Base-by-base conservation (phyloP, 2,113 vertebrate species). In the Maccullochella peelii region DNA sequence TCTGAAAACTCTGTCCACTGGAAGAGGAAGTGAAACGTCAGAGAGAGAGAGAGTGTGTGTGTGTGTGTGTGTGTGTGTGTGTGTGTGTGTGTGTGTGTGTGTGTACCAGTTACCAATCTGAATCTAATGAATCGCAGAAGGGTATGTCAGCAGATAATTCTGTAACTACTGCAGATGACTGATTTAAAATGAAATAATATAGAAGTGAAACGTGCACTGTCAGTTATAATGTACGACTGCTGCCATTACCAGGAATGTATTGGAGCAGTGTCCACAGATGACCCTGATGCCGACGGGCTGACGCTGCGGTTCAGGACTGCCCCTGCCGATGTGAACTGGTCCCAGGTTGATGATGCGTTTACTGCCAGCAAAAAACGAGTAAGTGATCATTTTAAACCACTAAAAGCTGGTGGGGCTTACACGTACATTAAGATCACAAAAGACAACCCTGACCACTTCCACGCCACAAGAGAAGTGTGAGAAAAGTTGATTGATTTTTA, bases 1-100 rank as follows among this genome's bases (percentile, higher is more conserved):
- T 96, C 96, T 55, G 96, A 97, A 91, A 97, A 96, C 88, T 97
- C 97, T 2, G 96, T 96, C 97, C 97, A 98, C 97, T 97, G 82
- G 8, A 62, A 40, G 21, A 54, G 14, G 55, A 49, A 66, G 44
- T 10, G 15, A 87, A n/a, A 54, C 3, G 1, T 62, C 8, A 80
- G 30, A n/a, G n/a, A n/a, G n/a, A n/a, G n/a, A n/a, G n/a, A n/a
- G n/a, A n/a, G n/a, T 2, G 1, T n/a, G 47, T 20, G 47, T 38
- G 65, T 7, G 38, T 20, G 55, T 69, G 30, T 3, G 30, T 1
- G 1, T 20, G 47, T 20, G 47, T 2, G 1, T n/a, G 47, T 20
- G 47, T 38, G 65, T 7, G 38, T 20, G 55, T 69, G 30, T 3
- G 30, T 1, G 1, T 20, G 47, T 20, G 47, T 38, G 65, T 7